A percentile compares a stretch with the other conserved stretches of the same genome.
These are phyloP conservation scores for Herpailurus yagouaroundi DNA, from an alignment of 2,113 vertebrate species.

Conservation along the genomic window DNA sequence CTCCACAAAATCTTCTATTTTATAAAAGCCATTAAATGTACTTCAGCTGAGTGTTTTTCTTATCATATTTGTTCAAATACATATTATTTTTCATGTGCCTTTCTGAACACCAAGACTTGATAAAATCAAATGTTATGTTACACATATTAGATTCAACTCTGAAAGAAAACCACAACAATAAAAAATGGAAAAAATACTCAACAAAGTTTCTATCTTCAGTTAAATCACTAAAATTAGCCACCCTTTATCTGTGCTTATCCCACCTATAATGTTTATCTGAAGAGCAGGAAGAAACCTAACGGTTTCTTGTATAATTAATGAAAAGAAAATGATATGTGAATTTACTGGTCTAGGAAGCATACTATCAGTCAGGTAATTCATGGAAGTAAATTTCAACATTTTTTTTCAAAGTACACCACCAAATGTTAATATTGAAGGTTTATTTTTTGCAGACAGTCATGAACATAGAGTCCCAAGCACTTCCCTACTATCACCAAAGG, in stretches of 20 bases:
- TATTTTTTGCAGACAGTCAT: not conserved
- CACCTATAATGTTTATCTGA: not conserved
- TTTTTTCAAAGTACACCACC: constrained; percentile 1
- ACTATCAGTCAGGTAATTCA: not conserved
- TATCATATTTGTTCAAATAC: not conserved
- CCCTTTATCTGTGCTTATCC: not conserved
- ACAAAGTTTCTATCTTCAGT: not conserved
- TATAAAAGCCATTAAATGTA: not conserved
- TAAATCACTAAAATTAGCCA: not conserved
- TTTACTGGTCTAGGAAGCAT: not conserved
- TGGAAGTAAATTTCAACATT: not conserved
- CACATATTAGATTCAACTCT: not conserved
- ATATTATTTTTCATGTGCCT: not conserved
- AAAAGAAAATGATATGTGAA: constrained; percentile 2
- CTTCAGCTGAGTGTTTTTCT: not conserved
- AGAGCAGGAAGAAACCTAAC: not conserved
- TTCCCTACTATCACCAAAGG: not conserved
- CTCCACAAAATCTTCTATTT: not conserved
- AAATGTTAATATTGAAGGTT: not conserved
- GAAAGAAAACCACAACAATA: not conserved
- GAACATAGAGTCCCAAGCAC: not conserved
- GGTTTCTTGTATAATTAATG: constrained; percentile 28
- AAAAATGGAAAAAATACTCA: not conserved
- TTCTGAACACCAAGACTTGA: not conserved
- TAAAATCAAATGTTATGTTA: not conserved